A percentile compares a stretch with the other conserved stretches of the same genome.
Conservation (phyloP, 2,888 invertebrate genomes). For the Acrocera orbiculus region DNA sequence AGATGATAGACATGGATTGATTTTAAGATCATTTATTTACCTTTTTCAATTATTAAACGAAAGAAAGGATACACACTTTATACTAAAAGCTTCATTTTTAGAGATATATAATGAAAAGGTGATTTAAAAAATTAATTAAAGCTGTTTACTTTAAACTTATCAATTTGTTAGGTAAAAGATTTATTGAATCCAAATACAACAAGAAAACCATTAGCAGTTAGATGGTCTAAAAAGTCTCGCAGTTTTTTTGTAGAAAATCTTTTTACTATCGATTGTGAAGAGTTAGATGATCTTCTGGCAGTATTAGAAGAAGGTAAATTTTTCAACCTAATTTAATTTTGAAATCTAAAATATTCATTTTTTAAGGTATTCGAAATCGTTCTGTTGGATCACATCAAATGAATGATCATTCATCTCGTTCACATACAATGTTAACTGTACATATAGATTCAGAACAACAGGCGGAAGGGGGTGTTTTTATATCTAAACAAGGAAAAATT, state of each 20-base stretch:
- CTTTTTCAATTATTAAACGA: slow-evolving; percentile 68
- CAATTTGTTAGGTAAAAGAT: slow-evolving; percentile 63
- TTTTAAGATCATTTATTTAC: slow-evolving; percentile 80
- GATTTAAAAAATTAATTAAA: slow-evolving; percentile 15
- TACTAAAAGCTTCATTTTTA: slow-evolving; percentile 80
- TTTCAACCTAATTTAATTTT: too few relatives aligned
- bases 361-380: slow-evolving; percentile 69
- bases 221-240: slow-evolving; percentile 85
- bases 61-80: slow-evolving; percentile 58
- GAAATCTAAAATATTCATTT: slow-evolving; percentile 2
- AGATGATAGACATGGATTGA: slow-evolving; percentile 65
- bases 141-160: slow-evolving; percentile 5
- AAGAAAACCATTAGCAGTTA: slow-evolving; percentile 60
- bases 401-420: slow-evolving; percentile 85
- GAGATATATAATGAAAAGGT: slow-evolving; percentile 98
- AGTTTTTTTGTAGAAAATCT: slow-evolving; percentile 92
- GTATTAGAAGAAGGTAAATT: slow-evolving; percentile 78
- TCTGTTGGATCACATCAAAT: slow-evolving; percentile 80
- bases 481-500: slow-evolving; percentile 83
- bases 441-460: slow-evolving; percentile 74
- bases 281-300: slow-evolving; percentile 78
- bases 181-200: slow-evolving; percentile 72
- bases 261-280: slow-evolving; percentile 89
- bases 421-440: slow-evolving; percentile 82
- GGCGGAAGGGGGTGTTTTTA: slow-evolving; percentile 63